phyloP scores from a whole-genome alignment of 2,113 vertebrate genomes.

The Lichenostomus cassidix region DNA sequence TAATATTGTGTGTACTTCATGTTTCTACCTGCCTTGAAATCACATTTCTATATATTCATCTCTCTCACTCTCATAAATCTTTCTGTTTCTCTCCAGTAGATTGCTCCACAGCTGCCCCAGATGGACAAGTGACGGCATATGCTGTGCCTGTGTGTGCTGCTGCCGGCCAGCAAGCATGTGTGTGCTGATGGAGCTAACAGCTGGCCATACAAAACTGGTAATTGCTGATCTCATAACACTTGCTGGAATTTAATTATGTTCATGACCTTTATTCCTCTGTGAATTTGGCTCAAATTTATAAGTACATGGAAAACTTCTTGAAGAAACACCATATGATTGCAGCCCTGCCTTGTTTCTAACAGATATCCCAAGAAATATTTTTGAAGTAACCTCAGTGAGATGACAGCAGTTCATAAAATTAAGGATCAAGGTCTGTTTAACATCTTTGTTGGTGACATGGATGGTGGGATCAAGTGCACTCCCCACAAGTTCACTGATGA shows the following conservation, averaged over 20 bases:
- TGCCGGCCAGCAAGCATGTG: background rate
- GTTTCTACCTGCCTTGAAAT: background rate
- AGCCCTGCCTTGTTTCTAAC: background rate
- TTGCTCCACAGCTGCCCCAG: background rate
- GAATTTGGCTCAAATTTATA: background rate
- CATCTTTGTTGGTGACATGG: background rate
- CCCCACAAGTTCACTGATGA: background rate
- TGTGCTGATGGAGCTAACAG: background rate
- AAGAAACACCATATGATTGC: background rate
- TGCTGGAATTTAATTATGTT: conserved; percentile 22
- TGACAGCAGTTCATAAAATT: background rate
- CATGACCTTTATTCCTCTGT: background rate
- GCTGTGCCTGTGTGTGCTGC: background rate
- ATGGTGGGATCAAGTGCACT: background rate
- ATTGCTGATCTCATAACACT: conserved; percentile 27
- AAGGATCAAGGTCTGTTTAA: background rate
- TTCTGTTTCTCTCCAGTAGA: background rate
- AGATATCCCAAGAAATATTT: background rate
- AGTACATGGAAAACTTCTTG: background rate
- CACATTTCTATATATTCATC: background rate
- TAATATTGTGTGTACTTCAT: background rate
- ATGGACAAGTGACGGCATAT: background rate
- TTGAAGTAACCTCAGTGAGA: background rate
- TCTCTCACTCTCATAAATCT: background rate
- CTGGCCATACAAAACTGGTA: background rate